Conservation (phyloP, 2,797 vertebrate genomes). For the Chaetodon trifasciatus region DNA sequence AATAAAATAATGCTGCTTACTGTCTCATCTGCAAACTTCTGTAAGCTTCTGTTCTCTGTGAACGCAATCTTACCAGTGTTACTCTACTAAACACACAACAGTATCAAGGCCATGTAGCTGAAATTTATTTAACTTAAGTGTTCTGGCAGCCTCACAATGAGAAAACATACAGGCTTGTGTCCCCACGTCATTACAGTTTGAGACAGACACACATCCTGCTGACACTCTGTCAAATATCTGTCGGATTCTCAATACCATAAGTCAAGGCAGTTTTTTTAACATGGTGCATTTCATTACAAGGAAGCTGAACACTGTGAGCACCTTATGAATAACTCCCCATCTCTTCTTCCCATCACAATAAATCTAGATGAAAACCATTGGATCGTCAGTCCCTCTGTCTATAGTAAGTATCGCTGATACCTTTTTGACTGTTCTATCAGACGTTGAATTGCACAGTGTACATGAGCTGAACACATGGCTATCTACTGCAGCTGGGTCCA, state of each 20-base stretch:
- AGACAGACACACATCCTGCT: background rate
- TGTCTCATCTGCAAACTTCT: background rate
- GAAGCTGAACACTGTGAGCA: background rate
- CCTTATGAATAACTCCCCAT: constrained; percentile 7
- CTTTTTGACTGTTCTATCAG: background rate
- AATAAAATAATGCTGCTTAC: background rate
- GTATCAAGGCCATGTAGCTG: background rate
- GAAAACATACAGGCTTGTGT: background rate
- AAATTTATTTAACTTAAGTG: background rate
- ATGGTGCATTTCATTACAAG: too few species aligned
- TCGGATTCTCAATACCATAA: background rate
- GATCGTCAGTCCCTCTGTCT: constrained; percentile 83
- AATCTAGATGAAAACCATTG: constrained; percentile 86
- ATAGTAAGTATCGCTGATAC: constrained; percentile 80
- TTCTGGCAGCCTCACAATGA: background rate
- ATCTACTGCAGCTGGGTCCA: constrained; percentile 65
- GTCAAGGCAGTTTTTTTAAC: background rate
- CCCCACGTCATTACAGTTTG: background rate
- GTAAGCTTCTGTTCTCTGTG: too few species aligned
- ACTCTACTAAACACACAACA: background rate
- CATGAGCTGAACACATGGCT: background rate
- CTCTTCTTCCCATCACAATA: constrained; percentile 21
- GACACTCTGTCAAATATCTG: background rate
- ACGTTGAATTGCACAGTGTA: background rate
- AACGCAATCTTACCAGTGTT: background rate